Conservation (phyloP, 2,113 vertebrate genomes). For the Eretmochelys imbricata region DNA sequence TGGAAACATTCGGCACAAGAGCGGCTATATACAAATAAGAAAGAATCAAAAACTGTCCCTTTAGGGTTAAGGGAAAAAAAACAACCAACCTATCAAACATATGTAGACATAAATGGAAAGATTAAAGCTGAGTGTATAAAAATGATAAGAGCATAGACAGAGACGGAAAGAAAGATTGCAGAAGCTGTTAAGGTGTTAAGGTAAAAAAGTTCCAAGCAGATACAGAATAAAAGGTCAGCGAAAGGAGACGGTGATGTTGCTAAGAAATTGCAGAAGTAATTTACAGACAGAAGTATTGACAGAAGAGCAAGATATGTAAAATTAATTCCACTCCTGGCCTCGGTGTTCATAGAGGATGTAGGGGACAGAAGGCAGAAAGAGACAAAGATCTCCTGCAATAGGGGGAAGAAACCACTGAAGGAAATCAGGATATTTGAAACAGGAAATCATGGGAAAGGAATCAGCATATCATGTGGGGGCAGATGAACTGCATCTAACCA, state of each 20-base stretch:
- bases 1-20: not conserved
- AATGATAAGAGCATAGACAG: not conserved
- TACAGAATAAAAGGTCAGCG: slow-evolving; percentile 51
- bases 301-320: not conserved
- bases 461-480: rapidly evolving
- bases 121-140: not conserved
- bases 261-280: slow-evolving; percentile 33
- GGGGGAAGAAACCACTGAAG: not conserved
- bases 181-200: slow-evolving; percentile 41
- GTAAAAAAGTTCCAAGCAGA: not conserved
- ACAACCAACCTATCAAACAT: not conserved
- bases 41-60: not conserved
- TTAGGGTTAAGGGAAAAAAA: not conserved
- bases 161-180: not conserved
- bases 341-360: not conserved
- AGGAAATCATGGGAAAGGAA: not conserved
- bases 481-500: not conserved
- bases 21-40: rapidly evolving
- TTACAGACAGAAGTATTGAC: slow-evolving; percentile 26
- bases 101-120: not conserved
- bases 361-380: not conserved
- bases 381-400: not conserved
- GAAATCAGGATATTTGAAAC: not conserved
- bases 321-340: slow-evolving; percentile 22
- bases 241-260: slow-evolving; percentile 22